Conservation (phyloP, 30 jellyfish, hydroid and myxozoan species). For the Sanderia malayensis region DNA sequence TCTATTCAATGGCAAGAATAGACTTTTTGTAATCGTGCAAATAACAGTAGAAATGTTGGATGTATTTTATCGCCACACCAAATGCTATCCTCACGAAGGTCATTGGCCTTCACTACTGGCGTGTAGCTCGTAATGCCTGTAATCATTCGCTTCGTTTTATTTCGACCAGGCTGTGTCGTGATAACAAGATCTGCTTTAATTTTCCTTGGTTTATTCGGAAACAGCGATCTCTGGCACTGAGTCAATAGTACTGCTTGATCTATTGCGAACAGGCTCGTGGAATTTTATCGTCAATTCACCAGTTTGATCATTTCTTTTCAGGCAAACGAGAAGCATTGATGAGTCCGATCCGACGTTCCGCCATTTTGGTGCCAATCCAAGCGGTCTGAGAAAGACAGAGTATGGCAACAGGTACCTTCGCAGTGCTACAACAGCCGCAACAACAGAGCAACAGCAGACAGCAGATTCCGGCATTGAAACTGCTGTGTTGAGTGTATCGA, state of each 20-base stretch:
- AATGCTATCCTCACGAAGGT: neutral
- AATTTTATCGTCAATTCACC: too few species aligned
- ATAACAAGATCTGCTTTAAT: neutral
- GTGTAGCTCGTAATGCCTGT: neutral
- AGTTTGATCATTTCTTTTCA: constrained; percentile 8
- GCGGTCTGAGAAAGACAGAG: neutral
- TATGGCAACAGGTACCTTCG: constrained; percentile 11
- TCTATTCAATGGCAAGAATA: too few species aligned
- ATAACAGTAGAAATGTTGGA: neutral
- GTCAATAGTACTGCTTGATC: too few species aligned
- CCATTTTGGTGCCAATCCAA: constrained; percentile 20
- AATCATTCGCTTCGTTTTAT: neutral
- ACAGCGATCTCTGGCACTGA: too few species aligned
- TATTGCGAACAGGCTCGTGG: too few species aligned
- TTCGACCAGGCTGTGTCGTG: neutral
- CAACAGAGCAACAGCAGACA: too few species aligned
- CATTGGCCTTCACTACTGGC: neutral
- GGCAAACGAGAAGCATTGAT: constrained; percentile 63
- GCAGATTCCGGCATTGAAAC: constrained; percentile 21
- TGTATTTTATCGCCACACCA: neutral
- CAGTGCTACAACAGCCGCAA: neutral
- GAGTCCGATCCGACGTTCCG: constrained; percentile 26
- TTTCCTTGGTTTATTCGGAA: too few species aligned
- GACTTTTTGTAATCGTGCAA: neutral
- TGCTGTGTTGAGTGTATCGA: constrained; percentile 65